Base-by-base conservation (phyloP, 2,113 vertebrate species). In the Beaufortia kweichowensis region DNA sequence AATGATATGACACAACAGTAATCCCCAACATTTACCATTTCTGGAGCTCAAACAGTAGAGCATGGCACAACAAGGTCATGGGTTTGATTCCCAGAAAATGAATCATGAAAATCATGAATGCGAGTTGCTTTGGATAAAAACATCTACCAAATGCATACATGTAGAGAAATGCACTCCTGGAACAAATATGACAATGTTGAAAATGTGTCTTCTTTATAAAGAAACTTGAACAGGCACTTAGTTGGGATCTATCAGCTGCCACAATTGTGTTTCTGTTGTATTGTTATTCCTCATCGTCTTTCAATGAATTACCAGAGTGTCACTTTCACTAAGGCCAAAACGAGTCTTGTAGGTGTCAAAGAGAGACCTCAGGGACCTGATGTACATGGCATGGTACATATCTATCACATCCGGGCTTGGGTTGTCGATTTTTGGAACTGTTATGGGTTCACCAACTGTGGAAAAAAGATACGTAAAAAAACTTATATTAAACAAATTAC, bases 401-500 rank as follows among this genome's bases (percentile, higher is more conserved):
- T 97, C 92, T 68, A 99, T 90, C 46, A 94, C 91, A n/a, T 91
- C 93, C 53, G 91, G 92, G 63, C 89, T 91, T 0, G 96, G 96
- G 0, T 94, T 89, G 53, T 94, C 94, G 0, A 93, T 91, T 88
- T 94, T 96, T 60, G 97, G 97, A 67, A 98, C 87, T 0, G 95
- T 96, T 88, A 99, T 95, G 31, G 97, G 96, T 73, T 98, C 96
- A 1, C 97, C 97, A 77, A 99, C 97, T 99, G 80, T 31, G 78
- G 61, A 1, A 35, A n/a, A 24, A 53, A 65, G 31, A 86, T 63
- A 55, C 65, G 64, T 60, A 6, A 41, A 82, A 74, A 5, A 23
- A 41, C 19, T 56, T 73, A 53, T n/a, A 53, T 6, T 21, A 24
- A 74, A 74, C 39, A 61, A 48, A 48, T 15, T 19, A 31, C 35